These are phyloP conservation scores for Progne subis DNA, from an alignment of 2,113 vertebrate species.

Conservation along the genomic window DNA sequence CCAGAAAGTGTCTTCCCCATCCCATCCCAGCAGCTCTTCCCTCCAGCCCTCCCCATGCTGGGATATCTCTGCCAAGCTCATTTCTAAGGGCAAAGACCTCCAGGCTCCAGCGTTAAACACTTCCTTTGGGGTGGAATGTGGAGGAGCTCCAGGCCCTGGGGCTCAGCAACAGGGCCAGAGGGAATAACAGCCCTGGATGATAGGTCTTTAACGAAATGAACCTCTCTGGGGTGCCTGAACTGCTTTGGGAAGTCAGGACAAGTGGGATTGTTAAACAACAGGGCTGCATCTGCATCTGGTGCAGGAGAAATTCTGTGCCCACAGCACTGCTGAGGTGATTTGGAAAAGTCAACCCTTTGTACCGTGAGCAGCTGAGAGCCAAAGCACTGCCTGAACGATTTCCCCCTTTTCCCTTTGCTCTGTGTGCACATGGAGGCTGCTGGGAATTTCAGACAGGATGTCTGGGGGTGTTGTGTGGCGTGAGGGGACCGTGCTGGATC, in stretches of 20 bases:
- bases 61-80: not conserved
- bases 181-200: not conserved
- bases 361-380: not conserved
- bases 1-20: not conserved
- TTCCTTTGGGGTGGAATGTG: not conserved
- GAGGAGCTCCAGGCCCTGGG: not conserved
- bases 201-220: not conserved
- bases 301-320: not conserved
- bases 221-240: not conserved
- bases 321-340: not conserved
- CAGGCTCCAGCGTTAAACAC: not conserved
- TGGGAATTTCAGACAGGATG: not conserved
- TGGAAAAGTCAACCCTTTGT: not conserved
- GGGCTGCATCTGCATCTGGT: not conserved
- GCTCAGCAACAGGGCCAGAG: not conserved
- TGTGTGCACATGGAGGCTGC: not conserved
- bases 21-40: not conserved
- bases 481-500: not conserved
- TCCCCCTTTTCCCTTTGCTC: not conserved
- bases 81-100: not conserved
- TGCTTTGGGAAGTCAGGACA: not conserved
- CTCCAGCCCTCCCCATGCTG: not conserved
- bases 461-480: not conserved
- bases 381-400: accelerated
- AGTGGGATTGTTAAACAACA: not conserved